phyloP scores from a whole-genome alignment of 1,140 invertebrate species.

The Drosophila tani region DNA sequence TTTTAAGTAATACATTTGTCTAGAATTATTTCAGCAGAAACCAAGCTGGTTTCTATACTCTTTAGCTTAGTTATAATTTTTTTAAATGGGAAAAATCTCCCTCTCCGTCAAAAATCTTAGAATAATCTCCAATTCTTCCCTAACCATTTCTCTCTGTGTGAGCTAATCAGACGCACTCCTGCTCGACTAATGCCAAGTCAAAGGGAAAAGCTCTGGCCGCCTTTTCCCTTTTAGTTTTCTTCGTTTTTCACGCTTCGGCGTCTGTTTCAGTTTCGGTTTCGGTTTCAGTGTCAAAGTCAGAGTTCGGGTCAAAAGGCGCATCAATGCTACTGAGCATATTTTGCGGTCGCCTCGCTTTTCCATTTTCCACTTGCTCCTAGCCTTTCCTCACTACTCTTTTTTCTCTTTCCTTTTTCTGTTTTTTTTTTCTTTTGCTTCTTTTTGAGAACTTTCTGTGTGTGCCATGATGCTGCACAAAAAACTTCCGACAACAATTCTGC shows the following conservation, averaged over 20 bases:
- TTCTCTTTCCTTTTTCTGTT: constrained; percentile 5
- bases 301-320: constrained; percentile 64
- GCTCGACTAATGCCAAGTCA: constrained; percentile 45
- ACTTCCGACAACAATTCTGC: constrained; percentile 83
- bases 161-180: constrained; percentile 36
- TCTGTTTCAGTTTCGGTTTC: constrained; percentile 22
- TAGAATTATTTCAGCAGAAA: too few relatives aligned
- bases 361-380: constrained; percentile 19
- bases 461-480: constrained; percentile 80
- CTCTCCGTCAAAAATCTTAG: too few relatives aligned
- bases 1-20: too few relatives aligned
- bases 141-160: neutral
- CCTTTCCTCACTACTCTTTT: constrained; percentile 6
- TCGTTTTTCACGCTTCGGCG: constrained; percentile 4
- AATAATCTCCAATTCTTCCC: too few relatives aligned
- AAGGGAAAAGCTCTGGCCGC: constrained; percentile 38
- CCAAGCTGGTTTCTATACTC: too few relatives aligned
- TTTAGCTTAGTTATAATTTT: too few relatives aligned
- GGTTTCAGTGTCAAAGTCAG: constrained; percentile 30
- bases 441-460: constrained; percentile 63
- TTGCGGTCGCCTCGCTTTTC: constrained; percentile 30
- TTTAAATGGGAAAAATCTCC: too few relatives aligned
- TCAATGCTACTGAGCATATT: constrained; percentile 68
- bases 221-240: constrained; percentile 1
- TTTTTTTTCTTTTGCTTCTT: constrained; percentile 24